Evolutionary conservation across 2,797 vertebrate species (phyloP), one percentile per base, ranked within the genome.

Genomic region (Chelon labrosus): DNA sequence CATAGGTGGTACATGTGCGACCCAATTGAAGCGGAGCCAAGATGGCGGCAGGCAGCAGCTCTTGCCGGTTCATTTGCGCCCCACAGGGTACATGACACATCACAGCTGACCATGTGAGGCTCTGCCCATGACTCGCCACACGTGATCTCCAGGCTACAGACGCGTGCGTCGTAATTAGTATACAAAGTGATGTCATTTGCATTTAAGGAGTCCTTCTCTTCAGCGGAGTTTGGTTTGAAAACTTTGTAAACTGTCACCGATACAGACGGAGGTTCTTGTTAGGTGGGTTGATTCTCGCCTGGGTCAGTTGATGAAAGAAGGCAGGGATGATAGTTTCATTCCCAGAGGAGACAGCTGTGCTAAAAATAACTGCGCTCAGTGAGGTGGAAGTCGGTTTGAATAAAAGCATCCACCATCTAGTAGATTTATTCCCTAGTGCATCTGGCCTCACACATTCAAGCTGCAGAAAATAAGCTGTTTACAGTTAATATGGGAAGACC

Each of bases 321-420:
- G 27, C 16, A 7, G 65, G 17, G 65, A 55, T 37, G 42, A 61
- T 53, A 27, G 52, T 39, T 75, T 70, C 25, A 51, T 65, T 70
- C 80, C 70, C 65, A 46, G 31, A 79, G 70, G 77, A 79, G 50
- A 63, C 61, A 31, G 49, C 55, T 5, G n/a, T 11, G 53, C 65
- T 88, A 78, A 85, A 88, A 85, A 90, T 89, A 83, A 46, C 59
- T 10, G 7, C 35, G 25, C n/a, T 53, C 57, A 42, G 5, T 70
- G 17, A 84, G 62, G 78, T 35, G 52, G 72, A 76, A 82, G 67
- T 37, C 10, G 4, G 50, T 83, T 81, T 55, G 41, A 47, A 58
- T 57, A 27, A 62, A 85, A 75, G 35, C 61, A 9, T 42, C 49
- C 10, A 46, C 4, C 19, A 27, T 58, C 42, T 10, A 19, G n/a